phyloP scores from a whole-genome alignment of 2,797 vertebrate species.

The Loriculus beryllinus region DNA sequence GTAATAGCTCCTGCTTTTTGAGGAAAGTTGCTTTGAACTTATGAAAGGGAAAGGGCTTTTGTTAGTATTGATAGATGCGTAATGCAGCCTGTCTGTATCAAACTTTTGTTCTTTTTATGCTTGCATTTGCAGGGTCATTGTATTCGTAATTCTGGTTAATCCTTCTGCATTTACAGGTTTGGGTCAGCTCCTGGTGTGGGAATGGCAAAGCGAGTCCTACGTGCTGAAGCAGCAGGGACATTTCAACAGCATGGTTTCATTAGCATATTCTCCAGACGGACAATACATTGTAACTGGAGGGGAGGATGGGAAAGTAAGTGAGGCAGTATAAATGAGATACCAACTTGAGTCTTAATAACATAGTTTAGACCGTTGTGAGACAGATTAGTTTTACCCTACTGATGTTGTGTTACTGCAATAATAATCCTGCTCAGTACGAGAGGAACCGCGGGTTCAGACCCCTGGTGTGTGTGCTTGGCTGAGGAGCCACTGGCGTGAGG shows the following conservation, averaged over 20 bases:
- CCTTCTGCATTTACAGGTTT: slow-evolving; percentile 73
- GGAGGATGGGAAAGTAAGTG: slow-evolving; percentile 90
- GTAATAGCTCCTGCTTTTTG: neutral
- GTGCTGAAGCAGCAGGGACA: slow-evolving; percentile 97
- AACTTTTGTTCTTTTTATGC: neutral
- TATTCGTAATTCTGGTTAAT: neutral
- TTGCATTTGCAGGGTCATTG: neutral
- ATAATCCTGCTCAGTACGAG: no score
- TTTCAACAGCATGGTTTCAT: slow-evolving; percentile 93
- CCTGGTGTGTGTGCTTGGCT: no score
- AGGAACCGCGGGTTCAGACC: no score
- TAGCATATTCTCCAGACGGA: slow-evolving; percentile 93
- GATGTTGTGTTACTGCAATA: no score
- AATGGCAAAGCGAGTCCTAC: slow-evolving; percentile 98
- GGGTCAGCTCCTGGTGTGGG: slow-evolving; percentile 97
- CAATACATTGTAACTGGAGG: slow-evolving; percentile 92
- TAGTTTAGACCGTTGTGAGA: no score
- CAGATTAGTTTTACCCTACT: no score
- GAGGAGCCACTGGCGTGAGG: no score
- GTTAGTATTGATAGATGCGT: neutral
- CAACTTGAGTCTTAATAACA: neutral
- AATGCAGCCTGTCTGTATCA: neutral
- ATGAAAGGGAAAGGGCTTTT: neutral
- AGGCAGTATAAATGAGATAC: neutral
- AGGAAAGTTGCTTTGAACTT: neutral